phyloP scores from a whole-genome alignment of 2,888 invertebrate species.

The Agonopterix subpropinquella region DNA sequence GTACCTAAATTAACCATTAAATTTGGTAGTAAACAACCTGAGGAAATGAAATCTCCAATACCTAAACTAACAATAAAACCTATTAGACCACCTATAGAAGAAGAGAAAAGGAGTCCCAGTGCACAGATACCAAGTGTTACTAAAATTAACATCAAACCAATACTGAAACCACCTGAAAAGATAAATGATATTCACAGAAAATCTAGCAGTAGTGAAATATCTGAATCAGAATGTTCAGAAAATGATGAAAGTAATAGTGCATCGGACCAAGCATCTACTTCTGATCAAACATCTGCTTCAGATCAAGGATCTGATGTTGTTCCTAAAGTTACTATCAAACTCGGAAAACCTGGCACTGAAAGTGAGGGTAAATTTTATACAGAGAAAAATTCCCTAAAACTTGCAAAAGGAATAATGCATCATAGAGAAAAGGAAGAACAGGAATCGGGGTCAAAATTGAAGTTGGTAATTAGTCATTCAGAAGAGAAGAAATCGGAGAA shows the following conservation, averaged over 20 bases:
- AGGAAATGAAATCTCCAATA: conserved; percentile 54
- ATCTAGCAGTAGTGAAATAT: conserved; percentile 70
- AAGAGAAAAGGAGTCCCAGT: conserved; percentile 25
- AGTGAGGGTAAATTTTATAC: conserved; percentile 64
- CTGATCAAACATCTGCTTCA: conserved; percentile 42
- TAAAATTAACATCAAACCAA: conserved; percentile 69
- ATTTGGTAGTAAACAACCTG: conserved; percentile 48
- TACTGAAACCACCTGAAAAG: conserved; percentile 61
- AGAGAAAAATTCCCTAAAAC: conserved; percentile 61
- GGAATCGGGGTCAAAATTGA: conserved; percentile 50
- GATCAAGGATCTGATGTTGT: conserved; percentile 38
- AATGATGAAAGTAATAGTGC: conserved; percentile 71
- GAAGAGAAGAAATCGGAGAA: conserved; percentile 53
- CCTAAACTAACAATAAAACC: conserved; percentile 63
- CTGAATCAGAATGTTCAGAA: conserved; percentile 71
- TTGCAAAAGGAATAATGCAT: conserved; percentile 59
- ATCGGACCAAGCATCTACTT: conserved; percentile 58
- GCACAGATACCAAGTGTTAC: conserved; percentile 55
- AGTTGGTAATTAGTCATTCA: conserved; percentile 54
- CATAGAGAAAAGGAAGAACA: conserved; percentile 48
- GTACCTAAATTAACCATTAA: conserved; percentile 72
- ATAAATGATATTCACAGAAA: conserved; percentile 64
- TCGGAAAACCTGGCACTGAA: conserved; percentile 62
- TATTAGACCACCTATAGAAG: conserved; percentile 34
- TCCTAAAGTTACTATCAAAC: conserved; percentile 67